Percentiles rank a stretch among this genome's conserved stretches.
phyloP scores from a whole-genome alignment of 2,113 vertebrate species.

The Helogale parvula region DNA sequence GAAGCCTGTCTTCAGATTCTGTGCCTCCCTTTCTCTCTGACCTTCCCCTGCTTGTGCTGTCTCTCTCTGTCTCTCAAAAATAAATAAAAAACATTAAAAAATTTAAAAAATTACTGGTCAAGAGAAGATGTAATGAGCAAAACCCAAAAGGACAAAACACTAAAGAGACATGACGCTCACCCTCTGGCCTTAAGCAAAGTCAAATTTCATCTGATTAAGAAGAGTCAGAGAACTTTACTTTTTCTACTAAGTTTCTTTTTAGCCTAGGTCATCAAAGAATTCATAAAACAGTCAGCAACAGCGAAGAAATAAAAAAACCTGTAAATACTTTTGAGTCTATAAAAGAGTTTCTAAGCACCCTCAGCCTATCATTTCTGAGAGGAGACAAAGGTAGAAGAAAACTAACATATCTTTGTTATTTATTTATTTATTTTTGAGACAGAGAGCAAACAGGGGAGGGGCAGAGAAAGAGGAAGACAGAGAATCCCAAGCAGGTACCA shows the following conservation, averaged over 20 bases:
- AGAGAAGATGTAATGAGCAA: neutral
- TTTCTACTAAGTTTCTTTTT: neutral
- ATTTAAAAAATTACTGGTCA: too few species aligned
- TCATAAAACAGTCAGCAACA: neutral
- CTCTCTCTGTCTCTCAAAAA: too few species aligned
- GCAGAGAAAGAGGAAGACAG: too few species aligned
- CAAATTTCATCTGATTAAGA: neutral
- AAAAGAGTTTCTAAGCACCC: slow-evolving; percentile 19
- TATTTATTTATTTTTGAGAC: too few species aligned
- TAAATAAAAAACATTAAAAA: too few species aligned
- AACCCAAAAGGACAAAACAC: neutral
- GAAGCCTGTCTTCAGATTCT: too few species aligned
- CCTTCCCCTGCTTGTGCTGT: too few species aligned
- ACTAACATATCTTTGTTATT: neutral
- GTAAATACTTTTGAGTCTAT: slow-evolving; percentile 24
- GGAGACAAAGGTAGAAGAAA: neutral
- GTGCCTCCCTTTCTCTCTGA: too few species aligned
- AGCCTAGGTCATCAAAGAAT: neutral
- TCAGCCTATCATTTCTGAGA: neutral
- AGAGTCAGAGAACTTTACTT: neutral
- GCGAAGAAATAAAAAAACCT: neutral
- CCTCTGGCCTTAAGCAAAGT: neutral
- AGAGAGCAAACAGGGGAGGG: too few species aligned
- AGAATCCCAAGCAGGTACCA: too few species aligned
- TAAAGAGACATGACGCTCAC: neutral